Percentiles rank a stretch among this genome's conserved stretches.
These are phyloP conservation scores for Bergia puertoricense DNA, from an alignment of 92 coral and sea anemone species.

Conservation along the genomic window DNA sequence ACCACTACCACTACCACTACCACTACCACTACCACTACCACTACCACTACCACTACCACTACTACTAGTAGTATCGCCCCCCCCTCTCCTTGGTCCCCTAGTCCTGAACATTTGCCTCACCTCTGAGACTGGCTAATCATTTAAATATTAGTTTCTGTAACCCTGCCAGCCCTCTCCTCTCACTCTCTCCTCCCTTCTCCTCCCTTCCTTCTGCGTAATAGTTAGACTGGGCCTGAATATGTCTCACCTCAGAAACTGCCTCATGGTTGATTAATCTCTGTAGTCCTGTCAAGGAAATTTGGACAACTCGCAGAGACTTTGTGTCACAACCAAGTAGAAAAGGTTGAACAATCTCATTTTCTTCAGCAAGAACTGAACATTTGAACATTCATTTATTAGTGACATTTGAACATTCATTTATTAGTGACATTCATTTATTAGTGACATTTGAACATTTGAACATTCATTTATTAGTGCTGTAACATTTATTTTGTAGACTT, in stretches of 20 bases:
- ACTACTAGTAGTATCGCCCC: too few relatives aligned
- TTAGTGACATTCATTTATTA: not conserved
- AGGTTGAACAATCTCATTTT: conserved; percentile 94
- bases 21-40: too few relatives aligned
- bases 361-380: conserved; percentile 87
- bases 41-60: too few relatives aligned
- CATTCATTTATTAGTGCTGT: not conserved
- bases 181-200: too few relatives aligned
- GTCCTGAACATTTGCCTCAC: too few relatives aligned
- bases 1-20: too few relatives aligned
- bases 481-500: not conserved
- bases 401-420: not conserved
- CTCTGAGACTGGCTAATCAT: too few relatives aligned
- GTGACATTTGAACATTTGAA: not conserved
- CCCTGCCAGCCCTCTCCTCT: too few relatives aligned
- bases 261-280: conserved; percentile 91
- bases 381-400: conserved; percentile 12
- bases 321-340: conserved; percentile 98
- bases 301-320: conserved; percentile 91
- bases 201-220: too few relatives aligned
- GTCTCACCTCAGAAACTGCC: conserved; percentile 84
- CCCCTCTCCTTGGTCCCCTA: too few relatives aligned
- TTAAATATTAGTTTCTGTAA: too few relatives aligned
- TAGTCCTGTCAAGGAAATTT: conserved; percentile 89
- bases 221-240: too few relatives aligned